Conservation (phyloP, 2,113 vertebrate species). For the Varanus salvator region DNA sequence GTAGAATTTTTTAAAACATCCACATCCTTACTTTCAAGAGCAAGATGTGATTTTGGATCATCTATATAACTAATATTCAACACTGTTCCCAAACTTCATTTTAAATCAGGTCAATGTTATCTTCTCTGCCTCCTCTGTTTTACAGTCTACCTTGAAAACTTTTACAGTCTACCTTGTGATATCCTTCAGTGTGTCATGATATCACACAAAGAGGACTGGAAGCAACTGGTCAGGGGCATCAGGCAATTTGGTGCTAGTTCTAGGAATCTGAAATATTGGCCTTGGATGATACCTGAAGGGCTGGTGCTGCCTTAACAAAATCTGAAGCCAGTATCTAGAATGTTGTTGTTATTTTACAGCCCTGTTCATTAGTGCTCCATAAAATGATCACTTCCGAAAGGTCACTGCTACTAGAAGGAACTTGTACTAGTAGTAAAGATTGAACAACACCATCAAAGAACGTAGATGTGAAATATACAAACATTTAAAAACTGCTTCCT, state of each 20-base stretch:
- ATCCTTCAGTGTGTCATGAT: background rate
- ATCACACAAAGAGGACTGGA: background rate
- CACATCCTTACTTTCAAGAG: background rate
- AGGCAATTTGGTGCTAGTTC: background rate
- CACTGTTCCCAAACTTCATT: background rate
- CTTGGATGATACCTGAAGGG: background rate
- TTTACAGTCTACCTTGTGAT: background rate
- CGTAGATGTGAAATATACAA: background rate
- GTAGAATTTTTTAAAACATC: background rate
- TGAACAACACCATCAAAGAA: background rate
- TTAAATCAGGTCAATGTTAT: background rate
- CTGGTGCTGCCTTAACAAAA: background rate
- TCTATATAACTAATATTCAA: background rate
- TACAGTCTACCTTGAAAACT: background rate
- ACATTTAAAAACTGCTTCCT: background rate
- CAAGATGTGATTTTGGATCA: background rate
- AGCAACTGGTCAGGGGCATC: background rate
- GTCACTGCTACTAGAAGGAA: background rate
- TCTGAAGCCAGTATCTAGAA: background rate
- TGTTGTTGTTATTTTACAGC: background rate
- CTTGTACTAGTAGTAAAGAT: background rate
- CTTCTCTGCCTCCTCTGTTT: background rate
- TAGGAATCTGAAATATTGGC: background rate
- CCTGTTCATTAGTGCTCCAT: background rate
- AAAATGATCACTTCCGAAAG: background rate